phyloP scores from a whole-genome alignment of 2,888 invertebrate species.

The Apotomis capreana region DNA sequence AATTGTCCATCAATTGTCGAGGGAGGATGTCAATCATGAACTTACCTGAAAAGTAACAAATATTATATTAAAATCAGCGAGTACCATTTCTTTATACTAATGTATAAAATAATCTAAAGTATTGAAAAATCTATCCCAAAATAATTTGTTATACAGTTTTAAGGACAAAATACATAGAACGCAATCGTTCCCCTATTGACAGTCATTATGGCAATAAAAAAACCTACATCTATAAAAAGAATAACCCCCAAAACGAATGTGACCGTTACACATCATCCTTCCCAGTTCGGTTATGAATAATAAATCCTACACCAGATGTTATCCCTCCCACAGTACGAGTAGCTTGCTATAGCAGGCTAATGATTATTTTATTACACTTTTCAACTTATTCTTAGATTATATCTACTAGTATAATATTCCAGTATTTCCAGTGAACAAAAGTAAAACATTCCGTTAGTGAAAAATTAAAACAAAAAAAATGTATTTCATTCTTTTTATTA shows the following conservation, averaged over 20 bases:
- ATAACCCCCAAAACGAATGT: constrained; percentile 49
- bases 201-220: constrained; percentile 15
- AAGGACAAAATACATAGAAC: not conserved
- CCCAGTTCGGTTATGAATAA: constrained; percentile 51
- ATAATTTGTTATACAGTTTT: too few species aligned
- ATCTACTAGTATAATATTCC: not conserved
- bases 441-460: too few species aligned
- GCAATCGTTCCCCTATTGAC: not conserved
- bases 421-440: not conserved
- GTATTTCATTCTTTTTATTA: too few species aligned
- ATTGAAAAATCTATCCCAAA: too few species aligned
- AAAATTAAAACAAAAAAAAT: too few species aligned
- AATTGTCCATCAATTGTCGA: not conserved
- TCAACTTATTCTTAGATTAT: constrained; percentile 22
- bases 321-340: constrained; percentile 57
- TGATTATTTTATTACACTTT: constrained; percentile 14
- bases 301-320: constrained; percentile 58
- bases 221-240: constrained; percentile 31
- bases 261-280: constrained; percentile 49
- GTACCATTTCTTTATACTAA: too few species aligned
- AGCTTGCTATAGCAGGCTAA: constrained; percentile 20
- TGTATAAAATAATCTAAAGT: too few species aligned
- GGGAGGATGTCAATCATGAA: constrained; percentile 9
- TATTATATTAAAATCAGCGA: not conserved
- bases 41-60: constrained; percentile 51